These are phyloP conservation scores for Melangyna quadrimaculata DNA, from an alignment of 2,888 invertebrate genomes.

Conservation along the genomic window DNA sequence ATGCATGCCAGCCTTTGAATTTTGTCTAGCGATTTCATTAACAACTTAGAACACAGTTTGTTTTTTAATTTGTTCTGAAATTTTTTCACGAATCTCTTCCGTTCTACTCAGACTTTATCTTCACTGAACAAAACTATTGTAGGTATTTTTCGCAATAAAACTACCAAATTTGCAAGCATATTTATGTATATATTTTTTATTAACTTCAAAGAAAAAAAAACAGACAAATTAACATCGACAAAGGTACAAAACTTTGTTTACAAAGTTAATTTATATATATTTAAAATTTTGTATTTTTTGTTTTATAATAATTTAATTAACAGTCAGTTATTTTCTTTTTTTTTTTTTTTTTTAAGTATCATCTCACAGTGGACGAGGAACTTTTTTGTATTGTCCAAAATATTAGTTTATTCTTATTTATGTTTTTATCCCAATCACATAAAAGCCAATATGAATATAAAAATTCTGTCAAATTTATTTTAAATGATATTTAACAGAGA, in stretches of 20 bases:
- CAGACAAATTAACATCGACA: conserved; percentile 37
- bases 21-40: no score
- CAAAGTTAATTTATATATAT: conserved; percentile 43
- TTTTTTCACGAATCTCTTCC: no score
- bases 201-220: conserved; percentile 50
- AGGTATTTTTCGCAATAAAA: neutral
- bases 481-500: neutral
- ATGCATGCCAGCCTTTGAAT: no score
- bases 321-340: conserved; percentile 29
- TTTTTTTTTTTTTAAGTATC: conserved; percentile 1
- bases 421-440: conserved; percentile 23
- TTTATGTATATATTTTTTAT: conserved; percentile 51
- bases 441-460: conserved; percentile 12
- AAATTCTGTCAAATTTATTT: neutral
- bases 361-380: conserved; percentile 35
- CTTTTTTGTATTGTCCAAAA: conserved; percentile 56
- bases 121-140: no score
- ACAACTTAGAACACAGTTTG: no score
- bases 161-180: conserved; percentile 55
- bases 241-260: conserved; percentile 57
- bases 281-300: conserved; percentile 23
- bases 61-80: no score
- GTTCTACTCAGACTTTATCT: no score
- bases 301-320: conserved; percentile 42
- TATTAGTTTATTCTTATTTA: conserved; percentile 19